These are phyloP conservation scores for Bubo blakistoni DNA, from an alignment of 2,113 vertebrate species.

Conservation along the genomic window DNA sequence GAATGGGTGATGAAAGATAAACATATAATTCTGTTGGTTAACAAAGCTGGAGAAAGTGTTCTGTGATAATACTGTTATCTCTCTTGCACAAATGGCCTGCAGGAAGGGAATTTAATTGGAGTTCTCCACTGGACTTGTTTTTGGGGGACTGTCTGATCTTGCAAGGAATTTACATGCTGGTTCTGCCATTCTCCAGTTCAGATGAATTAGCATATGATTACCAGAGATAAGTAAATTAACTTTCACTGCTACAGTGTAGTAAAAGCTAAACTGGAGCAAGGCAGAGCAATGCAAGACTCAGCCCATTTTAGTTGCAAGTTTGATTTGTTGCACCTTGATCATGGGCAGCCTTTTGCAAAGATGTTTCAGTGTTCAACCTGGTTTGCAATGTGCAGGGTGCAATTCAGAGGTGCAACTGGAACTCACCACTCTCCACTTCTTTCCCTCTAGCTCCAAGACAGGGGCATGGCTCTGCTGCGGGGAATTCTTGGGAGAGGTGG, in stretches of 20 bases:
- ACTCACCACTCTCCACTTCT: slow-evolving; percentile 98
- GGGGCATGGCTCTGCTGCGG: slow-evolving; percentile 76
- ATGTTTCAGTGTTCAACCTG: not conserved
- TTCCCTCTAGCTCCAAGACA: slow-evolving; percentile 90
- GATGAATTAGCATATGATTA: not conserved
- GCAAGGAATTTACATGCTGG: not conserved
- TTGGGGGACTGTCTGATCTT: not conserved
- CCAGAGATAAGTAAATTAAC: not conserved
- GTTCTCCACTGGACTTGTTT: not conserved
- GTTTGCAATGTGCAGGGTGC: not conserved
- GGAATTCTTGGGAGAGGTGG: slow-evolving; percentile 55
- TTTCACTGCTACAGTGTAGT: not conserved
- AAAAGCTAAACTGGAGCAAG: not conserved
- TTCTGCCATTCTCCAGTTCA: not conserved
- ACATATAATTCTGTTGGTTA: not conserved
- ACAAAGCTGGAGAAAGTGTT: not conserved
- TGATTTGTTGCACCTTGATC: not conserved
- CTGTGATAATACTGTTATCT: not conserved
- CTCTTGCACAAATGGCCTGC: not conserved
- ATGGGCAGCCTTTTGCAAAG: not conserved
- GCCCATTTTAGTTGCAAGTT: not conserved
- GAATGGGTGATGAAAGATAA: not conserved
- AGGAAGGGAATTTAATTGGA: not conserved
- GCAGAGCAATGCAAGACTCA: not conserved
- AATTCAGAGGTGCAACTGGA: not conserved